A percentile compares a stretch with the other conserved stretches of the same genome.
Evolutionary conservation across 2,113 vertebrate genomes (phyloP).

Genomic region (Collichthys lucidus): DNA sequence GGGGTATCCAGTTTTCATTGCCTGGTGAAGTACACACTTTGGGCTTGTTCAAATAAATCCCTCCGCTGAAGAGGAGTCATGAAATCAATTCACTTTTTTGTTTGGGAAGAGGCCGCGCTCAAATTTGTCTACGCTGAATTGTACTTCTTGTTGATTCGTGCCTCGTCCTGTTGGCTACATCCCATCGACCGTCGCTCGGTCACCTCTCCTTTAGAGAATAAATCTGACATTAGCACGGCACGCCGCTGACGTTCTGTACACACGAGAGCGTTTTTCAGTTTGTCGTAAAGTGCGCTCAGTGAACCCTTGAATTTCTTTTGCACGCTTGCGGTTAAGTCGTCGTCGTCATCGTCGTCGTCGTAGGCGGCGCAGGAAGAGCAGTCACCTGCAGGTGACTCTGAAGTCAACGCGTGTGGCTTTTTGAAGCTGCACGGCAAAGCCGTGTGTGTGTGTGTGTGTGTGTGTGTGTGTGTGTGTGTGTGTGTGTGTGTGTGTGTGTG

Average conservation of each 20-base stretch:
- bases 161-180: conserved; percentile 20
- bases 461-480: too few relatives aligned
- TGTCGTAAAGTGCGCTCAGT: background rate
- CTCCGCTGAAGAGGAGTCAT: conserved; percentile 63
- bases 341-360: background rate
- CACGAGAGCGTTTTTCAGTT: background rate
- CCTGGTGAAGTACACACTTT: conserved; percentile 69
- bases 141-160: conserved; percentile 36
- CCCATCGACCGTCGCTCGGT: conserved; percentile 30
- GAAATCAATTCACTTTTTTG: conserved; percentile 71
- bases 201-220: conserved; percentile 20
- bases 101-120: conserved; percentile 57
- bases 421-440: conserved; percentile 21
- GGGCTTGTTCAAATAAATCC: conserved; percentile 68
- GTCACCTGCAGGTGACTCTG: conserved; percentile 19
- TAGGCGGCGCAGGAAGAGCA: background rate
- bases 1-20: conserved; percentile 57
- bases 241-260: background rate
- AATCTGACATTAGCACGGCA: conserved; percentile 1
- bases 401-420: conserved; percentile 28
- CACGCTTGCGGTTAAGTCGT: background rate
- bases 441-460: too few relatives aligned
- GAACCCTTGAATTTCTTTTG: conserved; percentile 34
- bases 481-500: too few relatives aligned
- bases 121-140: conserved; percentile 52